A percentile compares a stretch with the other conserved stretches of the same genome.
These are phyloP conservation scores for Tylochromis polylepis DNA, from an alignment of 2,113 vertebrate species.

Conservation along the genomic window DNA sequence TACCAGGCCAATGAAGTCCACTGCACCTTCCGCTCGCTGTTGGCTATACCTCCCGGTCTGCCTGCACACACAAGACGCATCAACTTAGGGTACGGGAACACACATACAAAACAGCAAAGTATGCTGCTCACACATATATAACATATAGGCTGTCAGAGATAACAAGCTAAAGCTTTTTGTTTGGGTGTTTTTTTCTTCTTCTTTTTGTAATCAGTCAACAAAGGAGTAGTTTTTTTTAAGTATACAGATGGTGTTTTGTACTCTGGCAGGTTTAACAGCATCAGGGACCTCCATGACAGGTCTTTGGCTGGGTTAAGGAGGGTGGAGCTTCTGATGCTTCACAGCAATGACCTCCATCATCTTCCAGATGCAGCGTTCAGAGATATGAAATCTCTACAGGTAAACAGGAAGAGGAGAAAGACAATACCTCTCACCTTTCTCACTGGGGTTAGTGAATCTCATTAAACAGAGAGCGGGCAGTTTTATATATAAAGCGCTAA, in stretches of 20 bases:
- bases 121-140: neutral
- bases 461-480: neutral
- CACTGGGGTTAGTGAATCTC: neutral
- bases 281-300: constrained; percentile 74
- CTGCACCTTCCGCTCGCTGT: constrained; percentile 90
- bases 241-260: neutral
- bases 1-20: constrained; percentile 89
- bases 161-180: neutral
- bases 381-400: constrained; percentile 86
- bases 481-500: neutral
- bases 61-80: constrained; percentile 81
- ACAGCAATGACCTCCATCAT: constrained; percentile 85
- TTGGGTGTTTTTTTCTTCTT: neutral
- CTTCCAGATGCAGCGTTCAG: constrained; percentile 79
- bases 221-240: neutral
- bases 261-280: constrained; percentile 86
- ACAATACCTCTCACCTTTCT: neutral
- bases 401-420: constrained; percentile 46
- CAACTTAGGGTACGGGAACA: constrained; percentile 83
- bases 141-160: neutral
- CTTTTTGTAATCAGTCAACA: neutral
- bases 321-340: constrained; percentile 89
- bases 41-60: constrained; percentile 77
- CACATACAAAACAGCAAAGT: neutral
- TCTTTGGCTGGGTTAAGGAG: constrained; percentile 81